Conservation (phyloP, 1,140 invertebrate species). For the Brachystomella parvula region DNA sequence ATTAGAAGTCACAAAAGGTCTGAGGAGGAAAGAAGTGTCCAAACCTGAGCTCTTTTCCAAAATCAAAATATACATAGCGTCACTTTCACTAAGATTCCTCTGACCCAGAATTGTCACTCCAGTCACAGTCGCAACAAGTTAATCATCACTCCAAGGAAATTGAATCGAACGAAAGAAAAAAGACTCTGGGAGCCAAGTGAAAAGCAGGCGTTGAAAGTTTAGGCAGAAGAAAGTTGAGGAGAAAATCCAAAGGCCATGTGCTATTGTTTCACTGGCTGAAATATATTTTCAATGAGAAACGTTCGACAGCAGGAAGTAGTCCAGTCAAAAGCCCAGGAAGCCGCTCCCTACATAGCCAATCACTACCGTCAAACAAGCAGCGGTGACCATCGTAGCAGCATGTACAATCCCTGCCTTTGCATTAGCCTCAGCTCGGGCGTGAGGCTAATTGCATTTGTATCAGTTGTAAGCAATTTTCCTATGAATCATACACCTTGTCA, state of each 20-base stretch:
- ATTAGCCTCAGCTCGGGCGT: constrained; percentile 23
- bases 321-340: background rate
- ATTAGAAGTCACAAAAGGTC: background rate
- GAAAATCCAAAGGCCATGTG: background rate
- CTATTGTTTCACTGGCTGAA: background rate
- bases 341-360: background rate
- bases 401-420: constrained; percentile 13
- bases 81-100: background rate
- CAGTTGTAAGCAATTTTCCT: constrained; percentile 14
- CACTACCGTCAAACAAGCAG: background rate
- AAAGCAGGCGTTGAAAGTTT: background rate
- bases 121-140: background rate
- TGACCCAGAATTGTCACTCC: background rate
- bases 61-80: background rate
- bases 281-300: background rate
- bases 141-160: background rate
- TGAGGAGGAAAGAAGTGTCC: background rate
- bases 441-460: constrained; percentile 26
- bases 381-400: background rate
- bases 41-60: too few relatives aligned
- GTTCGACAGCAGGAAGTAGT: too few relatives aligned
- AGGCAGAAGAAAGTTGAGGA: background rate
- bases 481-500: background rate
- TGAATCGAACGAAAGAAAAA: too few relatives aligned
- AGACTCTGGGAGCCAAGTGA: too few relatives aligned